These are phyloP conservation scores for Podargus strigoides DNA, from an alignment of 2,797 vertebrate species.

Conservation along the genomic window DNA sequence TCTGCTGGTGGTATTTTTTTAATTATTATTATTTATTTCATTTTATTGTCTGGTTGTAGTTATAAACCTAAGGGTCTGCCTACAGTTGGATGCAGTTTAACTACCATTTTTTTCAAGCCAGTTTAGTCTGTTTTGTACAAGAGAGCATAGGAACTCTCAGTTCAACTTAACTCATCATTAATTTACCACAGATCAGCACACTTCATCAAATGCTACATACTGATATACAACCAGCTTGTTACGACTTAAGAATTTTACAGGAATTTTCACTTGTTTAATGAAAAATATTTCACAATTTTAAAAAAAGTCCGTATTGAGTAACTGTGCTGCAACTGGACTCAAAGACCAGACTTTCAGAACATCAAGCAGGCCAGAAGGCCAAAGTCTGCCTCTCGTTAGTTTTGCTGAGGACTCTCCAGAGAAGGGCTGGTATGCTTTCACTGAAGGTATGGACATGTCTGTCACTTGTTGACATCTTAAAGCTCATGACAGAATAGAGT, in stretches of 20 bases:
- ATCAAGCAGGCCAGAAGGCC: neutral
- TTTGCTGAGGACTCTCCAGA: neutral
- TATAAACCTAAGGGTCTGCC: neutral
- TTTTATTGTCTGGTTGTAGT: neutral
- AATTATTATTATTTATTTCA: neutral
- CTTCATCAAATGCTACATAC: neutral
- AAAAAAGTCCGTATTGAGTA: neutral
- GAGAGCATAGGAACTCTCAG: neutral
- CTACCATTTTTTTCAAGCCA: neutral
- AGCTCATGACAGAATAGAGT: neutral
- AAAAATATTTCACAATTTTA: neutral
- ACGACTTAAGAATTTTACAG: neutral
- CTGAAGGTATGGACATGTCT: neutral
- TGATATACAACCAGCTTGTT: neutral
- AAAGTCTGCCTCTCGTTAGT: neutral
- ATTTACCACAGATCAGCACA: neutral
- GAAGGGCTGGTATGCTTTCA: neutral
- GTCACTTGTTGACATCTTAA: neutral
- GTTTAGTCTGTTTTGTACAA: neutral
- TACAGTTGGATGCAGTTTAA: neutral
- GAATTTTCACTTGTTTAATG: neutral
- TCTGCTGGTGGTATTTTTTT: rapidly evolving
- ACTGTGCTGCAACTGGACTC: neutral
- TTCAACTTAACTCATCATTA: neutral
- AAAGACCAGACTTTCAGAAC: neutral